Conservation (phyloP, 2,888 invertebrate species). For the Troglohyphantes excavatus region DNA sequence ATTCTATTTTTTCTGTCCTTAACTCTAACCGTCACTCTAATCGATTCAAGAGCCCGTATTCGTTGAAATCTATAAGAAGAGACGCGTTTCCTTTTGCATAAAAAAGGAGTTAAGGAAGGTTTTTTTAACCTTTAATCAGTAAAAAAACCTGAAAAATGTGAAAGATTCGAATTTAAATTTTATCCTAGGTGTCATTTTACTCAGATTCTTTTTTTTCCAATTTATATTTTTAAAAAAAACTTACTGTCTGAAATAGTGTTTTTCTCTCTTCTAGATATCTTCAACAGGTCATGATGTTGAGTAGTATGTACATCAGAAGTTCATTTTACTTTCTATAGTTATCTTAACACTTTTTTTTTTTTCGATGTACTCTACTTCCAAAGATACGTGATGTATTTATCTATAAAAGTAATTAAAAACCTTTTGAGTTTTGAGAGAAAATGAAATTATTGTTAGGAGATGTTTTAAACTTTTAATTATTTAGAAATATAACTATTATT, state of each 20-base stretch:
- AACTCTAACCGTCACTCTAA: neutral
- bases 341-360: no score
- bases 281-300: neutral
- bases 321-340: neutral
- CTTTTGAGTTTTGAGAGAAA: no score
- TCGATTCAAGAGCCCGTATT: constrained; percentile 5
- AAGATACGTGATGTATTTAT: no score
- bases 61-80: neutral
- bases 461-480: no score
- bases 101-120: neutral
- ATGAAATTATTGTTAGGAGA: no score
- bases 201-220: neutral
- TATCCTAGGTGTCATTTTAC: neutral
- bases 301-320: neutral
- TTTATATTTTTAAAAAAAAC: neutral
- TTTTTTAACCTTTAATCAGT: neutral
- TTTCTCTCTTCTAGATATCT: neutral
- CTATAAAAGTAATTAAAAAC: no score
- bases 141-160: neutral
- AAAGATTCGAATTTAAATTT: neutral
- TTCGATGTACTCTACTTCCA: no score
- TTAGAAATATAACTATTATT: no score
- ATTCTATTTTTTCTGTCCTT: neutral
- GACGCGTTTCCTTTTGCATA: no score
- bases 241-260: neutral